Percentiles rank a stretch among this genome's conserved stretches.
Evolutionary conservation across 2,797 vertebrate genomes (phyloP).

Genomic region (Chelon auratus): DNA sequence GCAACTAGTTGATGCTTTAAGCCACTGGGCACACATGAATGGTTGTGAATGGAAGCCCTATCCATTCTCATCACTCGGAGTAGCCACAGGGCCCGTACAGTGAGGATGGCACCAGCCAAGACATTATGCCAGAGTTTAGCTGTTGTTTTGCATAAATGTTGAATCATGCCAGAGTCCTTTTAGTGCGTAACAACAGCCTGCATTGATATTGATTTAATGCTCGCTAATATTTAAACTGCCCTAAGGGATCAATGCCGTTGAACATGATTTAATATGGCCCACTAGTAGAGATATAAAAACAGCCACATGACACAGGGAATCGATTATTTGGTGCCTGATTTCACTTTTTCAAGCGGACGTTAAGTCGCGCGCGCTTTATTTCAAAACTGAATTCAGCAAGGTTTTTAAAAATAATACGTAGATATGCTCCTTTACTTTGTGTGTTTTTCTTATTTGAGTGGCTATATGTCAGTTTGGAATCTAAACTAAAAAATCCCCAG

Average conservation of each 20-base stretch:
- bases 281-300: constrained; percentile 68
- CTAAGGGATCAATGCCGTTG: constrained; percentile 77
- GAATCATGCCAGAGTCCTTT: constrained; percentile 83
- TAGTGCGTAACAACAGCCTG: constrained; percentile 76
- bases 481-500: constrained; percentile 19
- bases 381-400: not conserved
- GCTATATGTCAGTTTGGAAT: constrained; percentile 29
- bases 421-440: not conserved
- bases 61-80: constrained; percentile 73
- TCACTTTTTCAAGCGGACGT: constrained; percentile 41
- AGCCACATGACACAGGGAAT: constrained; percentile 59
- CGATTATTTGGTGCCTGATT: constrained; percentile 61
- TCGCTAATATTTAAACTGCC: constrained; percentile 84
- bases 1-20: constrained; percentile 69
- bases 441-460: not conserved
- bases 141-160: constrained; percentile 86
- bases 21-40: constrained; percentile 72
- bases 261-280: constrained; percentile 77
- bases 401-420: not conserved
- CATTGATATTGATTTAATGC: constrained; percentile 84
- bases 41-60: constrained; percentile 77
- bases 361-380: constrained; percentile 35
- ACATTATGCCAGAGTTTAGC: constrained; percentile 82
- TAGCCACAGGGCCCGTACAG: constrained; percentile 77
- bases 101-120: constrained; percentile 80